Conservation (phyloP, 2,797 vertebrate species). For the Phoxinus dragarum region DNA sequence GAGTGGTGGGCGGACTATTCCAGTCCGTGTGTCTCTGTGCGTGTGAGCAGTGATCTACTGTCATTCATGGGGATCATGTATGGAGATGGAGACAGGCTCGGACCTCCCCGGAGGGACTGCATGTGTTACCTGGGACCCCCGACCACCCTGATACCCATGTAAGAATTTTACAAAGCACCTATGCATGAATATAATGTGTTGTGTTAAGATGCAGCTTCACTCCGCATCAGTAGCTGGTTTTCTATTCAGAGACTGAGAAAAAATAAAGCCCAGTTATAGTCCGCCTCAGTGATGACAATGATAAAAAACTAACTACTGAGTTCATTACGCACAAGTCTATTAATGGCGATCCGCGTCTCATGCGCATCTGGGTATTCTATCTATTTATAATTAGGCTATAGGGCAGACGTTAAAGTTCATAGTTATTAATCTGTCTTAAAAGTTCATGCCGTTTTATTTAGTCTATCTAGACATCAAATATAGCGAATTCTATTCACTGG, state of each 20-base stretch:
- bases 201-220: background rate
- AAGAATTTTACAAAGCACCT: slow-evolving; percentile 66
- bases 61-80: slow-evolving; percentile 73
- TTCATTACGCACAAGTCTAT: background rate
- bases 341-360: background rate
- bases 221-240: background rate
- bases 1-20: slow-evolving; percentile 64
- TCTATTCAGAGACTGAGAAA: background rate
- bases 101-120: slow-evolving; percentile 78
- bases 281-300: background rate
- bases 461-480: background rate
- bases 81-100: slow-evolving; percentile 79
- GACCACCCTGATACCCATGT: slow-evolving; percentile 80
- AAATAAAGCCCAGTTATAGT: background rate
- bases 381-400: background rate
- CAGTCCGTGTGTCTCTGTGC: slow-evolving; percentile 24
- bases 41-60: slow-evolving; percentile 59
- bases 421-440: background rate
- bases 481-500: too few relatives aligned
- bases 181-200: slow-evolving; percentile 3
- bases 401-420: background rate
- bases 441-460: background rate
- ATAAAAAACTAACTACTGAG: background rate
- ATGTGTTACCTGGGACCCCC: slow-evolving; percentile 83
- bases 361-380: background rate